Evolutionary conservation across 1,140 invertebrate genomes (phyloP).

Genomic region (Metaphire vulgaris): DNA sequence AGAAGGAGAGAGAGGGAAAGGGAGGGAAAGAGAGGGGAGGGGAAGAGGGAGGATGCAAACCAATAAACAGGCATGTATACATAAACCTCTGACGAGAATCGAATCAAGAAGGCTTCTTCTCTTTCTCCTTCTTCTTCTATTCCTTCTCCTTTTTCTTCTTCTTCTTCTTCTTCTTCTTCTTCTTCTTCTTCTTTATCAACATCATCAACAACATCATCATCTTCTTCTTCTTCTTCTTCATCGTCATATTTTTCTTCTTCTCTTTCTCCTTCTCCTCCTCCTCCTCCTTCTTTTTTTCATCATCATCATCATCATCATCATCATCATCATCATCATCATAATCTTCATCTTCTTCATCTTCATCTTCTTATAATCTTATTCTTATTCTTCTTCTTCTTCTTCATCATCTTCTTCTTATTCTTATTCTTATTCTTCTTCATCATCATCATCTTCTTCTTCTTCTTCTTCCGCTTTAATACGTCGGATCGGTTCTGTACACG

Average conservation of each 20-base stretch:
- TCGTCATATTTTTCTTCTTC: neutral
- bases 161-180: neutral
- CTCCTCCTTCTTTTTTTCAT: neutral
- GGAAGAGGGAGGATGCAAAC: neutral
- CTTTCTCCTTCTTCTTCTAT: neutral
- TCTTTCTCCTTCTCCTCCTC: neutral
- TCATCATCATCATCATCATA: neutral
- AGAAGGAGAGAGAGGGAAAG: neutral
- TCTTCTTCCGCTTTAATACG: no score
- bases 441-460: no score
- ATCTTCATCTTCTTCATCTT: neutral
- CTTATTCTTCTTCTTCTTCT: neutral
- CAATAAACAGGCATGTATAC: no score
- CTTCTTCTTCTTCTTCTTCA: neutral
- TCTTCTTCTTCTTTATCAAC: neutral
- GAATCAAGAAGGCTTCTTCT: neutral
- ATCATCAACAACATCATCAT: neutral
- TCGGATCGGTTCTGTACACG: no score
- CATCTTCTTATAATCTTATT: neutral
- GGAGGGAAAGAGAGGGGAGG: neutral
- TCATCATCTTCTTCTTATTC: neutral
- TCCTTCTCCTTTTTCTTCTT: neutral
- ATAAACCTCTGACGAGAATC: no score
- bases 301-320: neutral
- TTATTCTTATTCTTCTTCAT: no score